Conservation (phyloP, 2,888 invertebrate genomes). For the Chrysotoxum bicinctum region DNA sequence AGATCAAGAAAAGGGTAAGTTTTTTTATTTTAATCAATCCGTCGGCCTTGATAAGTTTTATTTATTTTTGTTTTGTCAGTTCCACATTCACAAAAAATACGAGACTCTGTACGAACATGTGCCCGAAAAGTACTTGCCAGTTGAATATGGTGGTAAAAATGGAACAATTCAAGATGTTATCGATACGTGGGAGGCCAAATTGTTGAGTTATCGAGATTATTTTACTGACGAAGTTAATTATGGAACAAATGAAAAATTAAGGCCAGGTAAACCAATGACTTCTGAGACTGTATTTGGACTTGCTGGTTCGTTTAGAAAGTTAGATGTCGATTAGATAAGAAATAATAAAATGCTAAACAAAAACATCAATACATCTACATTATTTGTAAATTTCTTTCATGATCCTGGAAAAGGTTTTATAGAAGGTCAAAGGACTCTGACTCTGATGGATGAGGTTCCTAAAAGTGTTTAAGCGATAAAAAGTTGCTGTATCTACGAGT, state of each 20-base stretch:
- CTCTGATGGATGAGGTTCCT: no score
- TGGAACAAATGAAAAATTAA: slow-evolving; percentile 79
- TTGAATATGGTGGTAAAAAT: slow-evolving; percentile 87
- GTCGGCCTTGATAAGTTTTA: no score
- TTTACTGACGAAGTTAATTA: slow-evolving; percentile 79
- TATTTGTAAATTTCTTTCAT: no score
- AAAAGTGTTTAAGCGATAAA: no score
- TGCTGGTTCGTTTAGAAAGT: slow-evolving; percentile 80
- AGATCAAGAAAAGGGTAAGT: slow-evolving; percentile 85
- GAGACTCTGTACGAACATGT: slow-evolving; percentile 85
- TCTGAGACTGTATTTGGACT: slow-evolving; percentile 79
- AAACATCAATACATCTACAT: background rate
- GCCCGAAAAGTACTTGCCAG: slow-evolving; percentile 85
- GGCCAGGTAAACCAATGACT: slow-evolving; percentile 77
- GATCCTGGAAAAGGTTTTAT: no score
- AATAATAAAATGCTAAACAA: slow-evolving; percentile 18
- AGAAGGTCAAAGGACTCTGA: no score
- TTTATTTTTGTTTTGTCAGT: no score
- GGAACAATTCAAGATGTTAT: slow-evolving; percentile 82
- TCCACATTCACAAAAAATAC: slow-evolving; percentile 82
- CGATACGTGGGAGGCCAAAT: slow-evolving; percentile 79
- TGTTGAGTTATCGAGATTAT: slow-evolving; percentile 77
- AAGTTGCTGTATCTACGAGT: no score
- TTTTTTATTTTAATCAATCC: background rate
- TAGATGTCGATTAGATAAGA: slow-evolving; percentile 78